Conservation (phyloP, 1,140 invertebrate species). For the Ephestia elutella region DNA sequence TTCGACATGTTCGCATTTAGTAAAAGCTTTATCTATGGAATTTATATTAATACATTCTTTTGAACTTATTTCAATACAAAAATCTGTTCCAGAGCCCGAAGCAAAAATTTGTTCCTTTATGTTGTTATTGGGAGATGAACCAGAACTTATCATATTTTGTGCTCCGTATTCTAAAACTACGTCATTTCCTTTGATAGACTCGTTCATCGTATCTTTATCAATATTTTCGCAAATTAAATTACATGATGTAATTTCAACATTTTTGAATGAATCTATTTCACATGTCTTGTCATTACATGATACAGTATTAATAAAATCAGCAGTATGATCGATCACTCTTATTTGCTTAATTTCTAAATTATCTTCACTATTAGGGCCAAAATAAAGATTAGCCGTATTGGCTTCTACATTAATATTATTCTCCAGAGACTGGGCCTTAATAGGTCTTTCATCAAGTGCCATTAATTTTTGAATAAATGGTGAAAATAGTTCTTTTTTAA, state of each 20-base stretch:
- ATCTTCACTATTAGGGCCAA: neutral
- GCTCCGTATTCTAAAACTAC: neutral
- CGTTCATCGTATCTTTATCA: neutral
- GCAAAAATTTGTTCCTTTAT: neutral
- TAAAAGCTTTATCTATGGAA: neutral
- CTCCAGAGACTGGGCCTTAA: neutral
- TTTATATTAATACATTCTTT: neutral
- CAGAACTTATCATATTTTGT: neutral
- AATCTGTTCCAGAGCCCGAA: neutral
- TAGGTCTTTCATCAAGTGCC: neutral
- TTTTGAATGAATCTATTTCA: neutral
- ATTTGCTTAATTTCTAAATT: neutral
- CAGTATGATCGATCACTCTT: neutral
- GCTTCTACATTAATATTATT: neutral
- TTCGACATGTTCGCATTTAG: neutral
- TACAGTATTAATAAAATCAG: neutral
- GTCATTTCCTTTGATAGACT: neutral
- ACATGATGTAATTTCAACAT: neutral
- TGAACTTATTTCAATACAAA: neutral
- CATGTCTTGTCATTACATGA: neutral
- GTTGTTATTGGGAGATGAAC: neutral
- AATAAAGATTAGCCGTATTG: neutral
- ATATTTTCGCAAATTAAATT: neutral
- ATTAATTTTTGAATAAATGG: constrained; percentile 50
- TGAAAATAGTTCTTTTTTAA: constrained; percentile 48